These are phyloP conservation scores for Macrophya annulata DNA, from an alignment of 2,888 invertebrate genomes.

Conservation along the genomic window DNA sequence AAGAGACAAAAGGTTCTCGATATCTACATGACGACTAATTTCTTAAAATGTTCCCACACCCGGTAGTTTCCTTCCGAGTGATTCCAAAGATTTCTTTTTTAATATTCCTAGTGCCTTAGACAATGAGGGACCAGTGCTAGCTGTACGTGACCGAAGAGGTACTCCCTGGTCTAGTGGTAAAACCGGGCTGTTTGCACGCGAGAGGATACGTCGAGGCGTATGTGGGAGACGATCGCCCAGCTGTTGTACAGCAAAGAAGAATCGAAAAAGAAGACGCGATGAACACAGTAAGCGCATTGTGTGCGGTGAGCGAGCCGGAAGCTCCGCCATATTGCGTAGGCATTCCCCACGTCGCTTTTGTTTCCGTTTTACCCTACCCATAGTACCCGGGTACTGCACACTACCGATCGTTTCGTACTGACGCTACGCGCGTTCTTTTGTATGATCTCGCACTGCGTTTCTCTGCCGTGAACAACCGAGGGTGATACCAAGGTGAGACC, in stretches of 20 bases:
- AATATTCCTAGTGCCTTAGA: slow-evolving; percentile 53
- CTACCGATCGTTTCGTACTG: slow-evolving; percentile 68
- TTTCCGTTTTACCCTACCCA: slow-evolving; percentile 66
- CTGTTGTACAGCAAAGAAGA: slow-evolving; percentile 29
- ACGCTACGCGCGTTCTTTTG: slow-evolving; percentile 57
- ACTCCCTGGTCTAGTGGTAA: slow-evolving; percentile 23
- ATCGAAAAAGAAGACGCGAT: slow-evolving; percentile 57
- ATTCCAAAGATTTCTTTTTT: slow-evolving; percentile 46
- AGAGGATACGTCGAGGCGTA: slow-evolving; percentile 20
- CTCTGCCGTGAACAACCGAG: not conserved
- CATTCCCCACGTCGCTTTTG: slow-evolving; percentile 72
- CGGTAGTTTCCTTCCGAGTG: slow-evolving; percentile 47
- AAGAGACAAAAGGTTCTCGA: not conserved
- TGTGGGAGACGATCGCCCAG: slow-evolving; percentile 38
- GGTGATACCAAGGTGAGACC: slow-evolving; percentile 36
- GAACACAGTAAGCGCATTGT: slow-evolving; percentile 77
- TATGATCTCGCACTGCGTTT: slow-evolving; percentile 5
- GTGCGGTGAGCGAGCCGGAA: slow-evolving; percentile 79
- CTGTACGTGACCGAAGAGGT: not conserved
- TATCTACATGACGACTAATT: slow-evolving; percentile 19
- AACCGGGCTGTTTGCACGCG: slow-evolving; percentile 26
- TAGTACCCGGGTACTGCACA: slow-evolving; percentile 51
- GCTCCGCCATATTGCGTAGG: slow-evolving; percentile 77
- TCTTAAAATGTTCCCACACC: slow-evolving; percentile 16
- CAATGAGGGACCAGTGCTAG: slow-evolving; percentile 20